phyloP scores from a whole-genome alignment of 1,140 invertebrate genomes.

The Colletes gigas region DNA sequence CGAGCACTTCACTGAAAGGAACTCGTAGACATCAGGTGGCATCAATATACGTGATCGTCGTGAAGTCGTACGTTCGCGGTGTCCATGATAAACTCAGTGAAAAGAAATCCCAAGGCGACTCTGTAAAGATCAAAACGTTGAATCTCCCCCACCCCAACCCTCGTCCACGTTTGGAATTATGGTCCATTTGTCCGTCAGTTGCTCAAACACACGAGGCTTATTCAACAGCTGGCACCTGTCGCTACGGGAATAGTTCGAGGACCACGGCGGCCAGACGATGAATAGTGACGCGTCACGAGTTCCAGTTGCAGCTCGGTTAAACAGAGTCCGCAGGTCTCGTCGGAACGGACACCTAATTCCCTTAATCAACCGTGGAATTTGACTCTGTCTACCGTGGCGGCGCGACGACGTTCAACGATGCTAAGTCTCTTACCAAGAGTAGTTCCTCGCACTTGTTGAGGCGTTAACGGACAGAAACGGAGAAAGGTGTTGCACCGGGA shows the following conservation, averaged over 20 bases:
- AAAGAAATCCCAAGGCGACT: neutral
- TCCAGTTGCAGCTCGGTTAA: conserved; percentile 68
- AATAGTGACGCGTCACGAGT: conserved; percentile 55
- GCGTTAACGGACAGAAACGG: conserved; percentile 22
- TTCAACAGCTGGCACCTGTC: conserved; percentile 61
- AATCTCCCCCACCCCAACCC: neutral
- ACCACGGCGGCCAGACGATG: conserved; percentile 39
- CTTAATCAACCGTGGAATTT: conserved; percentile 75
- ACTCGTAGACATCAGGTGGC: conserved; percentile 8
- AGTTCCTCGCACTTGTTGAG: conserved; percentile 27
- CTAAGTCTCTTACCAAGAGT: conserved; percentile 14
- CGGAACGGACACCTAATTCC: conserved; percentile 71
- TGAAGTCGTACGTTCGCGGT: conserved; percentile 48
- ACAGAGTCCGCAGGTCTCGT: conserved; percentile 61
- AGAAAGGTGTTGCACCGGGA: neutral
- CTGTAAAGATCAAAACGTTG: conserved; percentile 24
- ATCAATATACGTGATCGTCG: conserved; percentile 44
- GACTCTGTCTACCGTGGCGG: conserved; percentile 43
- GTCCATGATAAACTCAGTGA: conserved; percentile 41
- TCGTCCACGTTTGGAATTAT: conserved; percentile 47
- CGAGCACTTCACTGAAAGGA: neutral
- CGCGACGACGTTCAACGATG: conserved; percentile 25
- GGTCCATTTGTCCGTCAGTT: conserved; percentile 24
- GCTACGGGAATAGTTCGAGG: conserved; percentile 55
- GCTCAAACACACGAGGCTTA: conserved; percentile 43